Evolutionary conservation across 2,888 invertebrate genomes (phyloP), one percentile per base, ranked within the genome.

Genomic region (Epirrita christyi): DNA sequence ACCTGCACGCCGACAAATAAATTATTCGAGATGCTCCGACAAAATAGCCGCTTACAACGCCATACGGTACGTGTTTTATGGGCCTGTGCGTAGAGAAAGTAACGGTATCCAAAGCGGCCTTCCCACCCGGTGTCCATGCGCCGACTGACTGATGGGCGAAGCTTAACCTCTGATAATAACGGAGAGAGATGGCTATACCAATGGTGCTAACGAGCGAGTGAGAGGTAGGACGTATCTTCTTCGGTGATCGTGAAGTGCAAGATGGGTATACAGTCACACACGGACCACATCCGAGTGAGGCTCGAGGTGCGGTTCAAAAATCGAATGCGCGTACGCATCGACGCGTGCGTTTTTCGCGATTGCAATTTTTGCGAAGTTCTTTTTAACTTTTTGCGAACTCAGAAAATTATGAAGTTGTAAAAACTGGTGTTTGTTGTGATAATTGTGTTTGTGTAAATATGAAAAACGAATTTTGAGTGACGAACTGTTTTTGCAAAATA

Each of bases 241-340:
- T 91, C 89, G 88, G 87, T 85, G 88, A 88, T 88, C 89, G 88
- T 81, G 86, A 88, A 87, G 89, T 87, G 85, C 88, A 86, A 89
- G 91, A 91, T 91, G 89, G 86, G 87, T 87, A 84, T 85, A 88
- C 91, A 91, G 92, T 90, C 90, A 89, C 89, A 90, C 83, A 87
- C 90, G 87, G 85, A 83, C 92, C 88, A 81, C 85, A 89, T 87
- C 85, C 85, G 91, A 90, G 91, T 85, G 85, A 85, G 85, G 85
- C 86, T 84, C 85, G 87, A 76, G 74, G 68, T 78, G 78, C 79
- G 82, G 83, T 80, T 85, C 80, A 79, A 86, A 87, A 85, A 86
- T 81, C 79, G 81, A 79, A 83, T 69, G 86, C 89, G 90, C 89
- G 84, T 75, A 81, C 88, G 88, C 88, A 84, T 68, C 72, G 74